These are phyloP conservation scores for Sceloporus undulatus DNA, from an alignment of 2,113 vertebrate genomes.

Conservation along the genomic window DNA sequence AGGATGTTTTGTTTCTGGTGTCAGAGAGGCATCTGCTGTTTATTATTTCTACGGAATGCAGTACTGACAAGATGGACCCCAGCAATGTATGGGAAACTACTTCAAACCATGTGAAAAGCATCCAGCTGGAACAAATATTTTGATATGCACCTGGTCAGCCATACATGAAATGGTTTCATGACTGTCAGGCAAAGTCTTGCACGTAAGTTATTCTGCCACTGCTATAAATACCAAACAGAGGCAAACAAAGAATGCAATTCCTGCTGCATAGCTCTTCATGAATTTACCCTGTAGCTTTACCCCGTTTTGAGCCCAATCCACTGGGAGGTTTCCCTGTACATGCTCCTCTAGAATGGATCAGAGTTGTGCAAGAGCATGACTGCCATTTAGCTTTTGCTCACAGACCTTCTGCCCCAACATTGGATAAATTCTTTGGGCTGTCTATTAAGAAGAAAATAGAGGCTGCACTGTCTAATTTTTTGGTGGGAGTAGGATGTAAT, in stretches of 20 bases:
- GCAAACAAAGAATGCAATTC: slow-evolving; percentile 1
- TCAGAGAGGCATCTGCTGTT: background rate
- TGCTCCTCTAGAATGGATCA: background rate
- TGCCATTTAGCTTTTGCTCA: background rate
- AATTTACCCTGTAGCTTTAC: background rate
- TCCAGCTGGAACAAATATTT: slow-evolving; percentile 59
- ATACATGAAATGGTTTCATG: slow-evolving; percentile 56
- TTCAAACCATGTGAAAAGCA: slow-evolving; percentile 34
- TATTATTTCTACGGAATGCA: slow-evolving; percentile 39
- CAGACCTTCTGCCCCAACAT: background rate
- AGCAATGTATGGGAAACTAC: background rate
- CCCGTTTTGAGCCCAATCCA: background rate
- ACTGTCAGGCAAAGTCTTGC: slow-evolving; percentile 43
- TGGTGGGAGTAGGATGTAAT: background rate
- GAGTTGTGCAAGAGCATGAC: background rate
- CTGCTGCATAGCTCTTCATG: background rate
- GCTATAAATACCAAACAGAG: slow-evolving; percentile 43
- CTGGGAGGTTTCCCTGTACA: background rate
- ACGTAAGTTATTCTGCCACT: slow-evolving; percentile 40
- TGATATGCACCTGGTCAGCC: slow-evolving; percentile 55
- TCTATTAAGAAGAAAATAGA: background rate
- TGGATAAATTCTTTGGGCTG: background rate
- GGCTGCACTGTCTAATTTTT: background rate
- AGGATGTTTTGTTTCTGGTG: background rate
- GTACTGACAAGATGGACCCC: slow-evolving; percentile 34